phyloP scores from a whole-genome alignment of 2,888 invertebrate species.

The Orthonevra nobilis region DNA sequence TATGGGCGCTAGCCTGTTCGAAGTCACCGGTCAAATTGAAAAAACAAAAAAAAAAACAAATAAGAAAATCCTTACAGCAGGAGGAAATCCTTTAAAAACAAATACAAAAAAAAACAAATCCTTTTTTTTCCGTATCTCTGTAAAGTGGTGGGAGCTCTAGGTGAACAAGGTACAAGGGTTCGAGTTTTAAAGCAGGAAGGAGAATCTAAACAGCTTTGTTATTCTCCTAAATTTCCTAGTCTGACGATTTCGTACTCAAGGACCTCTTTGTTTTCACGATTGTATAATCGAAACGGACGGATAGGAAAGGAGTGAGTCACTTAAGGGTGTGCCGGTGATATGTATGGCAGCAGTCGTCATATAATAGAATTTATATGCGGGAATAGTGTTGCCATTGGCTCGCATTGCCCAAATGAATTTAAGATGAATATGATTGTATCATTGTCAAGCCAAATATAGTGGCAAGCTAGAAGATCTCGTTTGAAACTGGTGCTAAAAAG shows the following conservation, averaged over 20 bases:
- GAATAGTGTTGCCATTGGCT: slow-evolving; percentile 25
- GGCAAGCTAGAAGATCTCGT: too few species aligned
- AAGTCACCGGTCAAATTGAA: slow-evolving; percentile 23
- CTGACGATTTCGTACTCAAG: slow-evolving; percentile 46
- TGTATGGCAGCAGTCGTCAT: not conserved
- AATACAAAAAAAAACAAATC: not conserved
- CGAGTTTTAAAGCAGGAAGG: too few species aligned
- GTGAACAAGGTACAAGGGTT: too few species aligned
- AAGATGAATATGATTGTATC: too few species aligned
- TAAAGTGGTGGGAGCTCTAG: too few species aligned
- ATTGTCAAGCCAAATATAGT: too few species aligned
- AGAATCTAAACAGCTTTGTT: slow-evolving; percentile 45
- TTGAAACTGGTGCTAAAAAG: too few species aligned
- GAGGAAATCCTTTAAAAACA: not conserved
- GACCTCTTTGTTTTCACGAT: slow-evolving; percentile 46
- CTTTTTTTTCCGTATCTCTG: too few species aligned
- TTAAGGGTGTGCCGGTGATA: not conserved
- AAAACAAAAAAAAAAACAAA: not conserved
- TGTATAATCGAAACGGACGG: slow-evolving; percentile 39
- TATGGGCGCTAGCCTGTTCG: too few species aligned
- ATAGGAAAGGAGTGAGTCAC: not conserved
- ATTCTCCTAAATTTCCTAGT: slow-evolving; percentile 53
- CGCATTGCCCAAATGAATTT: too few species aligned
- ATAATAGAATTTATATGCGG: not conserved
- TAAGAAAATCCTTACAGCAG: too few species aligned